phyloP scores from a whole-genome alignment of 2,797 vertebrate species.

The Galagoides demidoff region DNA sequence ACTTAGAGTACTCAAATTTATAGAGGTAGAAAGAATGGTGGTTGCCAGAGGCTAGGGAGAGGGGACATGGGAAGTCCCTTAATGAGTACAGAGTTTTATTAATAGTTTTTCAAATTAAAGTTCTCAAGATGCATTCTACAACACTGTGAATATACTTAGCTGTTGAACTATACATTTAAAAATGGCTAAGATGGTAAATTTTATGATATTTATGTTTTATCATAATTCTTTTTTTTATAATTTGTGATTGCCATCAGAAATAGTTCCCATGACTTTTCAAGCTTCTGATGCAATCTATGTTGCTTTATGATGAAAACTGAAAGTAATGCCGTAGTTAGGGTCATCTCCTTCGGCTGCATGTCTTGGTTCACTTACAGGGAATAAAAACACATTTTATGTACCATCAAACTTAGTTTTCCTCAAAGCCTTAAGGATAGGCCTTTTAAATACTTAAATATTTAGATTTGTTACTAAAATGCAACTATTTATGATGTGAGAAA shows the following conservation, averaged over 20 bases:
- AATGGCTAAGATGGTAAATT: neutral
- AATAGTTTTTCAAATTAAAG: neutral
- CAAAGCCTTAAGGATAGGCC: neutral
- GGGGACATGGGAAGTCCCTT: neutral
- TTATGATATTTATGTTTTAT: no score
- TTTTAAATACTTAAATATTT: conserved; percentile 27
- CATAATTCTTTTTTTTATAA: neutral
- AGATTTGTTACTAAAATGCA: neutral
- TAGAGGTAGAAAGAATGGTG: neutral
- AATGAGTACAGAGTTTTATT: neutral
- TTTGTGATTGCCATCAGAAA: conserved; percentile 74
- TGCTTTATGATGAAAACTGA: conserved; percentile 24
- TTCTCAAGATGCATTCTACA: neutral
- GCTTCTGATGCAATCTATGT: conserved; percentile 77
- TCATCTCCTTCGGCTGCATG: conserved; percentile 53
- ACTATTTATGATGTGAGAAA: conserved; percentile 3
- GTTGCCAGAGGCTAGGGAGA: neutral
- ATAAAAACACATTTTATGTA: conserved; percentile 54
- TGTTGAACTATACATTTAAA: neutral
- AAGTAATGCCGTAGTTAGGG: neutral
- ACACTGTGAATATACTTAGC: neutral
- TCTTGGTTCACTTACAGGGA: neutral
- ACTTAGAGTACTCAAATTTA: neutral
- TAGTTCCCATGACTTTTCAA: conserved; percentile 81
- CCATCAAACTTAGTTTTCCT: neutral